These are phyloP conservation scores for Lasioglossum villosulum DNA, from an alignment of 2,888 invertebrate genomes.

Conservation along the genomic window DNA sequence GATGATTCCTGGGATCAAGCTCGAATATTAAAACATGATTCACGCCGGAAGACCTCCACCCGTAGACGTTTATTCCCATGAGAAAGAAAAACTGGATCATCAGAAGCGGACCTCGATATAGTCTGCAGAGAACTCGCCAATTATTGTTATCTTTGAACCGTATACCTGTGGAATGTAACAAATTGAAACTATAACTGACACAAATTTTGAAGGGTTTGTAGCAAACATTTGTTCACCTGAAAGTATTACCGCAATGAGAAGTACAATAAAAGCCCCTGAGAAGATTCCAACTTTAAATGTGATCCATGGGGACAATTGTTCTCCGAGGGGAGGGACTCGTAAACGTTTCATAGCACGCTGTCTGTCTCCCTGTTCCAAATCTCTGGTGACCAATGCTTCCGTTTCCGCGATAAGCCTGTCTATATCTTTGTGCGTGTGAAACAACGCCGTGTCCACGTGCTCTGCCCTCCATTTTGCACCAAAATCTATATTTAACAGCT, in stretches of 20 bases:
- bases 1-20: conserved; percentile 96
- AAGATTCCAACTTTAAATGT: conserved; percentile 94
- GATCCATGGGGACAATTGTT: conserved; percentile 93
- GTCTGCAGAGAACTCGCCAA: conserved; percentile 90
- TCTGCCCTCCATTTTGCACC: conserved; percentile 93
- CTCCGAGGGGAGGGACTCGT: conserved; percentile 93
- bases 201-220: not conserved
- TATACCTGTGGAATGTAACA: conserved; percentile 48
- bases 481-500: conserved; percentile 88
- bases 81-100: conserved; percentile 96
- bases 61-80: conserved; percentile 98
- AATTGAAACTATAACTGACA: not conserved
- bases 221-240: conserved; percentile 85
- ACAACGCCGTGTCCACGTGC: conserved; percentile 92
- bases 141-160: conserved; percentile 79
- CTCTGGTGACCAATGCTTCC: conserved; percentile 89
- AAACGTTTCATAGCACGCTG: conserved; percentile 95
- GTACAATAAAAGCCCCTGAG: conserved; percentile 92
- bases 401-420: conserved; percentile 93
- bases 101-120: conserved; percentile 97
- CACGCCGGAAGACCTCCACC: conserved; percentile 98
- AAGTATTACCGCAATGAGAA: conserved; percentile 89
- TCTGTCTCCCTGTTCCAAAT: conserved; percentile 92
- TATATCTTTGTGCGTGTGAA: conserved; percentile 94
- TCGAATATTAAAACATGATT: conserved; percentile 99